Base-by-base conservation (phyloP, 2,888 invertebrate genomes). In the Sussaba pulchella region DNA sequence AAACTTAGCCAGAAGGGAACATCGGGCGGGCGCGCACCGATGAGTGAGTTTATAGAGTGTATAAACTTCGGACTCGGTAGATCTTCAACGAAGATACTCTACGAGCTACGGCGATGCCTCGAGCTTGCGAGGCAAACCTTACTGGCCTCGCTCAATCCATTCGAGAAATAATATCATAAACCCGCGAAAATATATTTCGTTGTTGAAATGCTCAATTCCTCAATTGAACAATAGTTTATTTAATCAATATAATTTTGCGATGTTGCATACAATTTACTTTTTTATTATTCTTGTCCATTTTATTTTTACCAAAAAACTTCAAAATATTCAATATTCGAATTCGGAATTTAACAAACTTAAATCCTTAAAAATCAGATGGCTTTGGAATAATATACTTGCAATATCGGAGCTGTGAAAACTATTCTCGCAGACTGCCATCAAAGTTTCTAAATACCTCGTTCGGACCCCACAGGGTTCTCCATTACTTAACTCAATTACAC, bases 1-100 rank as follows among this genome's bases (percentile, higher is more conserved):
- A 85, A 70, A 70, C 43, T 81, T 73, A 19, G 77, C 73, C 81
- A 73, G 81, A 57, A 81, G 81, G 69, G 69, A 77, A 73, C 70
- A 61, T 59, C 57, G 39, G 45, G 52, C 19, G 59, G 52, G 45
- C 24, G 54, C 43, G 63, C 52, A 57, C 31, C 63, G 64, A 43
- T 61, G 26, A 72, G 71, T 67, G 66, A 63, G 71, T 80, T 75
- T 80, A 76, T 61, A 63, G n/a, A n/a, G 71, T 47, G 14, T 43
- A 67, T 80, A 71, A 80, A 80, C 26, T 72, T 76, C 10, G 39
- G 39, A 9, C 24, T 19, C 17, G 9, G 61, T 21, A 36, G 61
- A 61, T 61, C 61, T 57, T 57, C 17, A 14, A n/a, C 8, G 57
- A 57, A n/a, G 57, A 57, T 57, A 57, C 31, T 14, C 57, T 17